Conservation (phyloP, 2,113 vertebrate species). For the Rhinoptilus africanus region DNA sequence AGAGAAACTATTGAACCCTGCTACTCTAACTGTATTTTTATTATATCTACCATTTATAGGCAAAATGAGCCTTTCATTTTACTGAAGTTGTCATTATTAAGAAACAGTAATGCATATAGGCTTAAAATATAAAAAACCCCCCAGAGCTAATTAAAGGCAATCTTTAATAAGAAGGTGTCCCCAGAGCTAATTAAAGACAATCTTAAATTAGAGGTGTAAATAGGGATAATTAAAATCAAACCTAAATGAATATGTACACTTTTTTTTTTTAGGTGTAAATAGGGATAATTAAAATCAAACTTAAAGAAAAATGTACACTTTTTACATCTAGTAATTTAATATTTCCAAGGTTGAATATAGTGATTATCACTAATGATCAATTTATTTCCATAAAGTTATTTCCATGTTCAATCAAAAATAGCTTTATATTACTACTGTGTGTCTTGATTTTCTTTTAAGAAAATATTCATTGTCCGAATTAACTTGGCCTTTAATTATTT, state of each 20-base stretch:
- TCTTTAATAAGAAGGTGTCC: too few relatives aligned
- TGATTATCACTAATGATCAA: neutral
- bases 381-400: neutral
- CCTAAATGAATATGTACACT: neutral
- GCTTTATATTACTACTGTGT: neutral
- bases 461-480: neutral
- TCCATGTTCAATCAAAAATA: neutral
- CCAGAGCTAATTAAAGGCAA: too few relatives aligned
- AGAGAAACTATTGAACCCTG: too few relatives aligned
- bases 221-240: neutral
- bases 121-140: too few relatives aligned
- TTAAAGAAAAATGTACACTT: neutral
- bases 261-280: neutral
- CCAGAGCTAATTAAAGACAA: neutral
- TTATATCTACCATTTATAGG: too few relatives aligned
- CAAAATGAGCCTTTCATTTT: too few relatives aligned
- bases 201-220: neutral
- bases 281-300: neutral
- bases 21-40: too few relatives aligned
- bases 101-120: too few relatives aligned
- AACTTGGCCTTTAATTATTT: slow-evolving; percentile 13
- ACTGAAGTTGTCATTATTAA: too few relatives aligned
- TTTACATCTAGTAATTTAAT: neutral
- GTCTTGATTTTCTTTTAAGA: neutral
- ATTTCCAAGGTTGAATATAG: neutral